Evolutionary conservation across 2,888 invertebrate species (phyloP).

Genomic region (Pachymerium ferrugineum): DNA sequence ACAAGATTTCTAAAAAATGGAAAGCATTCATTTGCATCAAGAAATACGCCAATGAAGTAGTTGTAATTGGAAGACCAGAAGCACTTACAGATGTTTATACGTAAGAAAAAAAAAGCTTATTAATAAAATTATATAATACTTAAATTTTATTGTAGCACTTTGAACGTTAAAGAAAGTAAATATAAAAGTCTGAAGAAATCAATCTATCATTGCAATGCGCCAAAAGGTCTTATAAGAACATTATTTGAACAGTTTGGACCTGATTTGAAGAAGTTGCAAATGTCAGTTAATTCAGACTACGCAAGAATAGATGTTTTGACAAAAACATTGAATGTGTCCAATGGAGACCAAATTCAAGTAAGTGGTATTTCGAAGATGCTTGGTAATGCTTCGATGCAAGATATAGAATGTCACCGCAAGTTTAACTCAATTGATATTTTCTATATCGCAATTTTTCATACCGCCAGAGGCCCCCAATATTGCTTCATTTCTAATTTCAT

Average conservation of each 20-base stretch:
- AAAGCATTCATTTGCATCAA: not conserved
- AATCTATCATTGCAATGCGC: not conserved
- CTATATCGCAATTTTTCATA: no score
- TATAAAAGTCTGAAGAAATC: not conserved
- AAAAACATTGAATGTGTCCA: not conserved
- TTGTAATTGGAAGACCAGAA: not conserved
- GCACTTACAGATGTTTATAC: not conserved
- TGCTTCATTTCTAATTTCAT: no score
- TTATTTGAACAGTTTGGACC: not conserved
- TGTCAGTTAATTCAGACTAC: not conserved
- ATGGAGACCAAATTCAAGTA: not conserved
- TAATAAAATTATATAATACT: not conserved
- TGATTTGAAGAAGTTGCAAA: not conserved
- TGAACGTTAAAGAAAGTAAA: not conserved
- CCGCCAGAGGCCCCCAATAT: no score
- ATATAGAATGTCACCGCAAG: no score
- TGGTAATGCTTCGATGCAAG: no score
- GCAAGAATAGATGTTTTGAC: not conserved
- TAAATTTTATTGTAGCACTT: not conserved
- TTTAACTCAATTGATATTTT: no score
- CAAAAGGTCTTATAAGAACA: not conserved
- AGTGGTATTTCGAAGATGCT: not conserved
- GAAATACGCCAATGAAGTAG: not conserved
- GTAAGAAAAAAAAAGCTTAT: not conserved
- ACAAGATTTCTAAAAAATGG: not conserved